Base-by-base conservation (phyloP, 1,140 invertebrate genomes). In the Lasioglossum baleicum region DNA sequence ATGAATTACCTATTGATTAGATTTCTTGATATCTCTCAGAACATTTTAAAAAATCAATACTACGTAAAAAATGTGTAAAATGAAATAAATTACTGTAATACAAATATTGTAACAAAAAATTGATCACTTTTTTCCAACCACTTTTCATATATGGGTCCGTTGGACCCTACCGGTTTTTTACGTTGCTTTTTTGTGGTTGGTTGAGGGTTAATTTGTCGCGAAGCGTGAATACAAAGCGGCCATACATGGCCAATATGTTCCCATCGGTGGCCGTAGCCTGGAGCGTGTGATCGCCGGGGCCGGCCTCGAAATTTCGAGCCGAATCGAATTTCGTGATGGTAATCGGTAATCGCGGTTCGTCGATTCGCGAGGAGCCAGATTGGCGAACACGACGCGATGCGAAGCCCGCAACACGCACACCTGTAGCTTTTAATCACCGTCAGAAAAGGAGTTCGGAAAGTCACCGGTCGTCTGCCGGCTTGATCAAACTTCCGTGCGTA, bases 361-460 rank as follows among this genome's bases (percentile, higher is more conserved):
- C 17, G 64, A 66, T 66, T 66, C 64, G 63, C 63, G 35, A 13
- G 61, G 51, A 35, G 42, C 17, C n/a, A 26, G 22, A 68, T 31
- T 40, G 58, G 13, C 7, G 20, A 17, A 63, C 61, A 64, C 31
- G 60, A 26, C 40, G 40, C 3, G 60, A 26, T 22, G 40, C 3
- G 40, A 40, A 22, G 58, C 17, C 31, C 6, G 40, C 64, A n/a
- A 0, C 76, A 51, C 44, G 58, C 56, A 35, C 76, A 79, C 70
- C 76, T 79, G 76, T 72, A 44, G 70, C 69, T 73, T 53, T 79
- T 71, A 77, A 79, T 64, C 15, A 35, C 2, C n/a, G 35, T 63
- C 40, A 44, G 5, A 65, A 48, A 48, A 56, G 48, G 2, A 64
- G 35, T 11, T 31, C 44, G 10, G 65, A 72, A 66, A 81, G 76